Evolutionary conservation across 2,113 vertebrate species (phyloP).

Genomic region (Irena cyanogastra): DNA sequence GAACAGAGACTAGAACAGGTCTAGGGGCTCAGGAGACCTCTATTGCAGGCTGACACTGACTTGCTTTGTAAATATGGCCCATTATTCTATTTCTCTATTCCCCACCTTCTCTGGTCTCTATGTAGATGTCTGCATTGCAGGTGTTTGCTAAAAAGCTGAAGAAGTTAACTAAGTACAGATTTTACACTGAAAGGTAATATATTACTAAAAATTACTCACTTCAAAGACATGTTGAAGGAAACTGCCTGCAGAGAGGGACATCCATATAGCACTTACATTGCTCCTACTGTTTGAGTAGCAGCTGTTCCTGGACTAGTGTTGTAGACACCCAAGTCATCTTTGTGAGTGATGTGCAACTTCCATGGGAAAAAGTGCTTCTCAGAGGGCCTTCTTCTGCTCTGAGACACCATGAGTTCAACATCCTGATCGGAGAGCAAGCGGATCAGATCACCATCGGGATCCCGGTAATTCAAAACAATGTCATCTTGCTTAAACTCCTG

Average conservation of each 20-base stretch:
- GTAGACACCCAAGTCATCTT: slow-evolving; percentile 81
- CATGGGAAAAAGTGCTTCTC: slow-evolving; percentile 85
- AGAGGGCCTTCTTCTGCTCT: slow-evolving; percentile 62
- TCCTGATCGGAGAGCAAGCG: slow-evolving; percentile 86
- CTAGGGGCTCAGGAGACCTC: background rate
- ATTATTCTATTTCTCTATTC: background rate
- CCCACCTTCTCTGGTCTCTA: background rate
- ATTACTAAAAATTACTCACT: background rate
- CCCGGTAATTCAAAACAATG: slow-evolving; percentile 86
- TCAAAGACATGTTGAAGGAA: background rate
- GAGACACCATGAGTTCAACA: slow-evolving; percentile 82
- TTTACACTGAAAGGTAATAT: background rate
- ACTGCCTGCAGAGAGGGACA: background rate
- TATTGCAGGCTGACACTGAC: background rate
- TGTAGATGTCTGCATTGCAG: background rate
- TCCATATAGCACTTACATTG: background rate
- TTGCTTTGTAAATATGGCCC: background rate
- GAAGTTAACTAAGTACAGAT: background rate
- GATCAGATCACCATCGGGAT: slow-evolving; percentile 84
- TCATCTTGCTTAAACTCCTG: slow-evolving; percentile 79
- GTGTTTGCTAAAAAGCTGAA: background rate
- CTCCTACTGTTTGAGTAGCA: background rate
- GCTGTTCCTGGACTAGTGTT: slow-evolving; percentile 58
- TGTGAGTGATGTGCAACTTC: slow-evolving; percentile 83
- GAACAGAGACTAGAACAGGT: background rate